Percentiles rank a stretch among this genome's conserved stretches.
phyloP scores from a whole-genome alignment of 2,888 invertebrate species.

The Pristionchus japonicus region DNA sequence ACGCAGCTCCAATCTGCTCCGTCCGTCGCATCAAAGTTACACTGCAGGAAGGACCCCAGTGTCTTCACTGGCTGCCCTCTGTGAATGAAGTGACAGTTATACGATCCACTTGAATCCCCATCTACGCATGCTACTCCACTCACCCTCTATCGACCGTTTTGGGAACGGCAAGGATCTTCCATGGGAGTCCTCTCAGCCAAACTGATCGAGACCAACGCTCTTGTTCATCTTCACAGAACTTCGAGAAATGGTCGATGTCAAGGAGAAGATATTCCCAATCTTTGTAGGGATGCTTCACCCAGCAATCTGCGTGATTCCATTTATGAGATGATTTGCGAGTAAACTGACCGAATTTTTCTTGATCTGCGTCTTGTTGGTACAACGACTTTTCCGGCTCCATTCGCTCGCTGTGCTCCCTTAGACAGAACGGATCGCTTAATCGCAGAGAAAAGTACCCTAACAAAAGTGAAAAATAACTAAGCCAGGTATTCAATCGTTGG shows the following conservation, averaged over 20 bases:
- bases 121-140: neutral
- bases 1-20: constrained; percentile 90
- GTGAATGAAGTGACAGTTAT: too few relatives aligned
- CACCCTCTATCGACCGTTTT: constrained; percentile 77
- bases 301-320: constrained; percentile 10
- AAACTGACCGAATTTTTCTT: neutral
- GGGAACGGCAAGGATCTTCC: constrained; percentile 98
- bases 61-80: constrained; percentile 69
- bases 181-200: constrained; percentile 94
- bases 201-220: constrained; percentile 86
- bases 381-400: too few relatives aligned
- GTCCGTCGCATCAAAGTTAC: constrained; percentile 83
- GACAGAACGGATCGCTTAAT: too few relatives aligned
- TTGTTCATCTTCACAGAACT: constrained; percentile 70
- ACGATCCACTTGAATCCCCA: too few relatives aligned
- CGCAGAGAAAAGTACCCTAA: too few relatives aligned
- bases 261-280: constrained; percentile 93
- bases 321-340: neutral
- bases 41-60: constrained; percentile 84
- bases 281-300: constrained; percentile 85
- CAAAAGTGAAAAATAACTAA: too few relatives aligned
- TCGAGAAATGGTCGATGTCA: constrained; percentile 87
- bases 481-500: too few relatives aligned
- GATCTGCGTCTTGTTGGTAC: constrained; percentile 12
- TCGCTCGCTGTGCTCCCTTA: too few relatives aligned